Evolutionary conservation across 1,140 invertebrate species (phyloP).

Genomic region (Bombus fervidus): DNA sequence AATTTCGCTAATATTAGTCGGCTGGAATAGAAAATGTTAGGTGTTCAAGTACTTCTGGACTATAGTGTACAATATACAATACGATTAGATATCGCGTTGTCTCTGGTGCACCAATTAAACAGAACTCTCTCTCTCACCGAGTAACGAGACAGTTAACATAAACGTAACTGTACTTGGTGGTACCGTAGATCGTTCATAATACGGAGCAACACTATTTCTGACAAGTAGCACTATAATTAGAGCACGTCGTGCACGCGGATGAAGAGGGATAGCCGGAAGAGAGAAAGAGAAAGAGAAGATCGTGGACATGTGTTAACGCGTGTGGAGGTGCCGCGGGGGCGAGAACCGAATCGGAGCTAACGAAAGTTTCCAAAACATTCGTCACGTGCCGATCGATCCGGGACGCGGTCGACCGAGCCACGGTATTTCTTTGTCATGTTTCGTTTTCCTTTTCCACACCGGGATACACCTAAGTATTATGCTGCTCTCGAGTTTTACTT

Average conservation of each 20-base stretch:
- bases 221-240: conserved; percentile 66
- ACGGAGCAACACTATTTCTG: conserved; percentile 67
- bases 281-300: neutral
- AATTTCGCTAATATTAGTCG: too few relatives aligned
- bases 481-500: too few relatives aligned
- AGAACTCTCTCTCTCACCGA: conserved; percentile 21
- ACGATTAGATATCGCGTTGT: neutral
- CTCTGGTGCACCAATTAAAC: neutral
- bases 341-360: conserved; percentile 4
- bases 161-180: conserved; percentile 63
- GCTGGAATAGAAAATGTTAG: too few relatives aligned
- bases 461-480: neutral
- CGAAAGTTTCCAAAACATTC: conserved; percentile 44
- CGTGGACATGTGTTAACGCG: neutral
- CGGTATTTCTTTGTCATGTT: neutral
- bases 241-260: conserved; percentile 62
- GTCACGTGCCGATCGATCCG: conserved; percentile 1
- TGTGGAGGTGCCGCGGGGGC: neutral
- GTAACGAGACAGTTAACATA: conserved; percentile 50
- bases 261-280: conserved; percentile 9
- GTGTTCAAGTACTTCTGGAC: neutral
- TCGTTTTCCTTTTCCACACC: neutral
- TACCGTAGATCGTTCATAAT: conserved; percentile 66
- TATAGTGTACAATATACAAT: too few relatives aligned
- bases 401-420: neutral